phyloP scores from a whole-genome alignment of 2,113 vertebrate species.

The Chloebia gouldiae region DNA sequence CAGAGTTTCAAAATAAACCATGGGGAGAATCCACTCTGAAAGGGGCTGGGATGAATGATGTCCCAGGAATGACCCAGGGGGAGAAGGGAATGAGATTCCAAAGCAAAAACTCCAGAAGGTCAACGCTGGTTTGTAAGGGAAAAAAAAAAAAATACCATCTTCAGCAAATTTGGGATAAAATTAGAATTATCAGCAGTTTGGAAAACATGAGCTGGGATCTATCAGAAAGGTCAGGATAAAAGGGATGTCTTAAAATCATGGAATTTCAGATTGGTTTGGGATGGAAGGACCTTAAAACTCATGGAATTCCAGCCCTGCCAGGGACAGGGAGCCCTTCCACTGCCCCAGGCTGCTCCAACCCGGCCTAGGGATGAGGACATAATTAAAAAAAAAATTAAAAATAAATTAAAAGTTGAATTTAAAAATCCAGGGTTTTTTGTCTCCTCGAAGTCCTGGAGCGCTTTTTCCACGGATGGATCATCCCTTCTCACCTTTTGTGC shows the following conservation, averaged over 20 bases:
- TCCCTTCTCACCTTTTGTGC: not conserved
- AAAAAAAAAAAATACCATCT: not conserved
- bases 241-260: not conserved
- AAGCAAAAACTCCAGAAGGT: not conserved
- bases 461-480: not conserved
- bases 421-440: not conserved
- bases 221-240: not conserved
- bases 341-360: not conserved
- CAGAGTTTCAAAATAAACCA: conserved; percentile 15
- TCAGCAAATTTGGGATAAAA: not conserved
- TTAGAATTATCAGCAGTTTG: not conserved
- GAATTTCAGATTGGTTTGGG: not conserved
- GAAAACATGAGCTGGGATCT: not conserved
- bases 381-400: not conserved
- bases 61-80: not conserved
- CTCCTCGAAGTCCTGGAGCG: not conserved
- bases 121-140: not conserved
- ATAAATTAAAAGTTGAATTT: not conserved
- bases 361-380: not conserved
- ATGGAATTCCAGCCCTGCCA: not conserved
- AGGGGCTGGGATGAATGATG: not conserved
- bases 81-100: not conserved
- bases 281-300: not conserved
- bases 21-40: not conserved
- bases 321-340: not conserved